Conservation (phyloP, 2,888 invertebrate genomes). For the Metellina segmentata region DNA sequence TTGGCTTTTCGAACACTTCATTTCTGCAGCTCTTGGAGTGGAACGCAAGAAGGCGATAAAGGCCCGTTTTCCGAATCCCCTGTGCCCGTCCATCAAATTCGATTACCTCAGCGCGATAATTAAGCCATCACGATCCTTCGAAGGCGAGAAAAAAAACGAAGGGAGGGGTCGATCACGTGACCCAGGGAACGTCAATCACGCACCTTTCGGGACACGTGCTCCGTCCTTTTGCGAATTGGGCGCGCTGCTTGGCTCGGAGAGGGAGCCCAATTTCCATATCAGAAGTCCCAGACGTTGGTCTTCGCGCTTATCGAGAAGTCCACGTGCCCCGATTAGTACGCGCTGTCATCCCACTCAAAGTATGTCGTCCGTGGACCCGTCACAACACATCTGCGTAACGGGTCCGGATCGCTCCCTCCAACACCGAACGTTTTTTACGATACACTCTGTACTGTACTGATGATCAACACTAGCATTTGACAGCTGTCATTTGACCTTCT, state of each 20-base stretch:
- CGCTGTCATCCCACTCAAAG: background rate
- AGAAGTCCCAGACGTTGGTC: conserved; percentile 12
- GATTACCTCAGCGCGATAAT: conserved; percentile 53
- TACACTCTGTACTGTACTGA: too few relatives aligned
- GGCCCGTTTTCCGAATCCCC: background rate
- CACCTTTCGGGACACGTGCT: conserved; percentile 31
- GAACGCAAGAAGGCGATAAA: conserved; percentile 30
- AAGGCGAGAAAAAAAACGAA: conserved; percentile 34
- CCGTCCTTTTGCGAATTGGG: conserved; percentile 30
- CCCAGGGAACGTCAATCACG: conserved; percentile 48
- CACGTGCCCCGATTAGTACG: background rate
- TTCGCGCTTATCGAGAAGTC: background rate
- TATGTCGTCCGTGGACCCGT: background rate
- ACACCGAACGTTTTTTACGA: too few relatives aligned
- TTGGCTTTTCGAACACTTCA: too few relatives aligned
- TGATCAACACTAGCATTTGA: too few relatives aligned
- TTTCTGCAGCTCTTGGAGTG: too few relatives aligned
- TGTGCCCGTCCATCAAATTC: conserved; percentile 32
- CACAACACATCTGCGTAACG: too few relatives aligned
- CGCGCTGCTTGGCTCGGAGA: background rate
- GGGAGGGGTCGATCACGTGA: conserved; percentile 47
- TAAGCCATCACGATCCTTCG: conserved; percentile 63
- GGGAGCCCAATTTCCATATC: conserved; percentile 1
- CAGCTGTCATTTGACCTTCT: too few relatives aligned
- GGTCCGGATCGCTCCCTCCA: too few relatives aligned